These are phyloP conservation scores for Pseudorectes ferrugineus DNA, from an alignment of 2,113 vertebrate species.

Conservation along the genomic window DNA sequence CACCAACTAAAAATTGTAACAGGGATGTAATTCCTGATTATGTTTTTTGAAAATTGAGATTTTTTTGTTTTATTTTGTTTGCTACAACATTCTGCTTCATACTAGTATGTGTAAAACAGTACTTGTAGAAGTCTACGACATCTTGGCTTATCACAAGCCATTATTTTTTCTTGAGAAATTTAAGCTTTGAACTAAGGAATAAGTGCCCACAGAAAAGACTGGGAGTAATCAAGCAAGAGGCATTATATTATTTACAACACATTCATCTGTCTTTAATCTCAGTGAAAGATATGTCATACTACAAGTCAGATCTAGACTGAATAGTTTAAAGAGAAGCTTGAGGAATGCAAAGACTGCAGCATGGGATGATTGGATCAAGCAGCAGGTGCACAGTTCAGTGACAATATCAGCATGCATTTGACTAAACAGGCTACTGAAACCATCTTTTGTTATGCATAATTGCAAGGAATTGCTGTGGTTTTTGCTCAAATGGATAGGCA, in stretches of 20 bases:
- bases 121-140: not conserved
- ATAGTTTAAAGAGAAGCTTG: not conserved
- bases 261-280: not conserved
- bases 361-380: not conserved
- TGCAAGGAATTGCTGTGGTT: not conserved
- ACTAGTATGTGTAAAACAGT: not conserved
- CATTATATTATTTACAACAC: not conserved
- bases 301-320: not conserved
- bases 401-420: not conserved
- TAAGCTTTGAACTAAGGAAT: not conserved
- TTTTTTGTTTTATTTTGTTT: not conserved
- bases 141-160: not conserved
- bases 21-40: not conserved
- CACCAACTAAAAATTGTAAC: not conserved
- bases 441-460: not conserved
- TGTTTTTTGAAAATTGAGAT: not conserved
- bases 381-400: not conserved
- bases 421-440: not conserved
- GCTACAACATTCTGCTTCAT: not conserved
- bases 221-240: not conserved
- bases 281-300: not conserved
- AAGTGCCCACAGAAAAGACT: not conserved
- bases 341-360: not conserved
- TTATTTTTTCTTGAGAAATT: not conserved
- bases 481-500: not conserved